Base-by-base conservation (phyloP, 2,113 vertebrate species). In the Cacatua alba region DNA sequence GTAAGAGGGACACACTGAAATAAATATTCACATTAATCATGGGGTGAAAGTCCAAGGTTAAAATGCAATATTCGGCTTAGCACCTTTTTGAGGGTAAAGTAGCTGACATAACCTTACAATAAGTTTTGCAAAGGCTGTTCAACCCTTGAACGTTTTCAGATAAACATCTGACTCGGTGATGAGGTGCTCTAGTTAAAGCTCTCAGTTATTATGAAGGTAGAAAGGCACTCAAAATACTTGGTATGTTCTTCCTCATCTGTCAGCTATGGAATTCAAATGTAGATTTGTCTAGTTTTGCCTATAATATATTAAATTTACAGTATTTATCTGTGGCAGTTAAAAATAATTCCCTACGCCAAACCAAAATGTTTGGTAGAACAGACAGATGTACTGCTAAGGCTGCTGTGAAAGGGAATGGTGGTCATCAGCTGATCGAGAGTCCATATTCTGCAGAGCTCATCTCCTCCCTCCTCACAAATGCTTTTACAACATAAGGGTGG, bases 21-120 rank as follows among this genome's bases (percentile, higher is more conserved):
- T 98, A 98, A 98, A 98, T 98, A 98, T 98, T 98, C 98, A 98
- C 98, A 98, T 98, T 98, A 97, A 96, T 97, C 96, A 93, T 93
- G 92, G 97, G 97, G 97, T 97, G 93, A 97, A 97, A 97, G 97
- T 97, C 97, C 97, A 97, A 95, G 88, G 94, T 96, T 97, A 93
- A 95, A 96, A 76, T 82, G 92, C 96, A 95, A 91, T 77, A 74
- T 69, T 88, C 83, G 88, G 94, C 92, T 97, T 97, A 98, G 98
- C 97, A 98, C 97, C 97, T 97, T 95, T 96, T 74, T 95, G 93
- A 95, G 95, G 97, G 93, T 82, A 94, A 93, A 97, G 81, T 76
- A 81, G 96, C 94, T 94, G 96, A 98, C 37, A 9, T 74, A 84
- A 96, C 92, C 92, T 90, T 86, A 46, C 94, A 92, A 91, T 82